Conservation (phyloP, 2,888 invertebrate species). For the Liopterus haemorrhoidalis region DNA sequence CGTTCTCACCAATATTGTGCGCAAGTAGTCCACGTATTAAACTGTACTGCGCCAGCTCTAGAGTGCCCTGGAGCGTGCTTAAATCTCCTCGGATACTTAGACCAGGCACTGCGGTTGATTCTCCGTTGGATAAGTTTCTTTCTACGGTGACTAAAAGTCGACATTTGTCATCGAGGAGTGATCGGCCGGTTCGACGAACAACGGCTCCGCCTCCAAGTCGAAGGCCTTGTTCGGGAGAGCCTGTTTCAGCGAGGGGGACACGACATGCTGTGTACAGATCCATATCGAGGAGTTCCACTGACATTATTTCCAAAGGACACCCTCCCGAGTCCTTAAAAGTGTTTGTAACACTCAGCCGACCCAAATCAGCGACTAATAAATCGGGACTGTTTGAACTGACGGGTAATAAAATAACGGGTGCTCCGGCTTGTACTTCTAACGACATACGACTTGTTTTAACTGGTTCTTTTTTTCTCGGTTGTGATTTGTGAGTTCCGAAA, state of each 20-base stretch:
- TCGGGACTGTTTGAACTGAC: conserved; percentile 72
- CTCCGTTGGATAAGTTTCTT: conserved; percentile 67
- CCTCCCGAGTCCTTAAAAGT: too few relatives aligned
- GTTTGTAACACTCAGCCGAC: conserved; percentile 71
- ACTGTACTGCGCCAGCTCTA: conserved; percentile 82
- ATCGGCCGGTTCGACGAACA: conserved; percentile 55
- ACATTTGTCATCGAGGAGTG: conserved; percentile 76
- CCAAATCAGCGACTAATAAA: conserved; percentile 75
- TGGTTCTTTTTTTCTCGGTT: not conserved
- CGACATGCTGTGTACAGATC: conserved; percentile 63
- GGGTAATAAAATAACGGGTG: conserved; percentile 83
- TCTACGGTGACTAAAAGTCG: conserved; percentile 75
- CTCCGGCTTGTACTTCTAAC: conserved; percentile 60
- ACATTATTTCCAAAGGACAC: conserved; percentile 69
- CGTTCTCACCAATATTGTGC: conserved; percentile 83
- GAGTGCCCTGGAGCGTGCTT: conserved; percentile 73
- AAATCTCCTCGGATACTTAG: conserved; percentile 78
- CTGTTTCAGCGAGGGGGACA: conserved; percentile 28
- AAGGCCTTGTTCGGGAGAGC: conserved; percentile 24
- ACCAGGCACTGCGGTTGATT: conserved; percentile 63
- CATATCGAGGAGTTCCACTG: conserved; percentile 68
- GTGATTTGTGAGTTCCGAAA: conserved; percentile 50
- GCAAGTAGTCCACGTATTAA: conserved; percentile 79
- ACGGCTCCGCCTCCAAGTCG: conserved; percentile 48
- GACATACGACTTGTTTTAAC: conserved; percentile 40